A percentile compares a stretch with the other conserved stretches of the same genome.
phyloP scores from a whole-genome alignment of 2,797 vertebrate genomes.

The Poecile montanus region DNA sequence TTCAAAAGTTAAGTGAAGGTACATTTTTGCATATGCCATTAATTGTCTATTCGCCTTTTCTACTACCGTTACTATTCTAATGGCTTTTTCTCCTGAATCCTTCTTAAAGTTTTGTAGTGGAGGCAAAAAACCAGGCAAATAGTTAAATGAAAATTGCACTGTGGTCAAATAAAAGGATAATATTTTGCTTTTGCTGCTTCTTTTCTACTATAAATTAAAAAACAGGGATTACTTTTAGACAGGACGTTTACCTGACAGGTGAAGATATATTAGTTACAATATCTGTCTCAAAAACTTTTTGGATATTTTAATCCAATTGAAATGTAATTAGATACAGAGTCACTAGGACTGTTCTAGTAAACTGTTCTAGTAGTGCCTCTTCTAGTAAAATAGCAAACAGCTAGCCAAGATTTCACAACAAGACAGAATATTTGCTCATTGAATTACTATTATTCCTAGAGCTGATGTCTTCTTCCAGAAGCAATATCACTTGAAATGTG shows the following conservation, averaged over 20 bases:
- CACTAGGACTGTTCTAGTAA: not conserved
- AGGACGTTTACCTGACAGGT: not conserved
- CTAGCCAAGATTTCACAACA: not conserved
- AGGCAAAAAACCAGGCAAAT: not conserved
- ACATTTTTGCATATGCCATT: not conserved
- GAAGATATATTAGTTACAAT: not conserved
- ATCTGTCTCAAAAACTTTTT: not conserved
- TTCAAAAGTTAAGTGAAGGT: not conserved
- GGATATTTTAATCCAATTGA: not conserved
- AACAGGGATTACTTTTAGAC: not conserved
- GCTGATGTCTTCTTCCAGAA: not conserved
- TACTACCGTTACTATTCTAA: not conserved
- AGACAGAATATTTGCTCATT: not conserved
- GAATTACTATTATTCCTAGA: not conserved
- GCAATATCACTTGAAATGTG: not conserved
- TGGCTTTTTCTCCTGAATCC: not conserved
- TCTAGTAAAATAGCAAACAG: not conserved
- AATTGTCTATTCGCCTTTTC: not conserved
- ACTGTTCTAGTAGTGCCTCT: not conserved
- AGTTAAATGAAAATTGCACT: not conserved
- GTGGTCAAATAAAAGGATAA: not conserved
- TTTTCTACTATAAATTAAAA: not conserved
- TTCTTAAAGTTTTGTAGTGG: not conserved
- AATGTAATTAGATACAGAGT: not conserved
- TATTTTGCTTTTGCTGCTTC: not conserved